phyloP scores from a whole-genome alignment of 2,113 vertebrate genomes.

The Calyptommatus sinebrachiatus region DNA sequence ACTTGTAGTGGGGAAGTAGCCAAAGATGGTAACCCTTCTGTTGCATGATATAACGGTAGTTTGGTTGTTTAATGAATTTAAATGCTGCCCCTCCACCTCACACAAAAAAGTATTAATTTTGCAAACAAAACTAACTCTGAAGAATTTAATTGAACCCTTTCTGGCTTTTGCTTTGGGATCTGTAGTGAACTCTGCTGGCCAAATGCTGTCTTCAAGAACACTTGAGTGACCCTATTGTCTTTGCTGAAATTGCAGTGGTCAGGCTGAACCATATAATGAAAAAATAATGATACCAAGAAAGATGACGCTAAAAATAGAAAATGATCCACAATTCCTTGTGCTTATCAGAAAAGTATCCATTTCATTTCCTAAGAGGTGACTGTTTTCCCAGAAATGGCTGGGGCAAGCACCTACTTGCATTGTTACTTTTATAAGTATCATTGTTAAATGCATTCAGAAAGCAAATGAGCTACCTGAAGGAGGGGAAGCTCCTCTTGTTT shows the following conservation, averaged over 20 bases:
- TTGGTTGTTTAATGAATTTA: neutral
- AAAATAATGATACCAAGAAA: slow-evolving; percentile 28
- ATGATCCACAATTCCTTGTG: neutral
- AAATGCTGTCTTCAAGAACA: slow-evolving; percentile 18
- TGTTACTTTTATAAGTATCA: neutral
- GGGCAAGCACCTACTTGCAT: slow-evolving; percentile 46
- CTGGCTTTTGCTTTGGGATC: rapidly evolving
- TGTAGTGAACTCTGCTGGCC: rapidly evolving
- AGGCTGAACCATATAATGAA: neutral
- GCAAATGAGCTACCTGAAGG: neutral
- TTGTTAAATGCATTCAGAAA: rapidly evolving
- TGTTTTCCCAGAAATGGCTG: neutral
- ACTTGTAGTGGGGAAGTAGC: no score
- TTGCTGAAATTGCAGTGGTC: rapidly evolving
- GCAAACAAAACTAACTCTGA: rapidly evolving
- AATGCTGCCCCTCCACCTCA: neutral
- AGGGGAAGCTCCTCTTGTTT: slow-evolving; percentile 33
- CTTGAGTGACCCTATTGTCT: neutral
- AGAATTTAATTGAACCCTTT: rapidly evolving
- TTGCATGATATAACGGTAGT: neutral
- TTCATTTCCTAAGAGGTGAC: slow-evolving; percentile 9
- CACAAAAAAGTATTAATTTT: neutral
- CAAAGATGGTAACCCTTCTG: no score
- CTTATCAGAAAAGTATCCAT: neutral
- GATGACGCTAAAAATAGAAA: slow-evolving; percentile 41